A percentile compares a stretch with the other conserved stretches of the same genome.
phyloP scores from a whole-genome alignment of 2,888 invertebrate genomes.

The Baronia brevicornis region DNA sequence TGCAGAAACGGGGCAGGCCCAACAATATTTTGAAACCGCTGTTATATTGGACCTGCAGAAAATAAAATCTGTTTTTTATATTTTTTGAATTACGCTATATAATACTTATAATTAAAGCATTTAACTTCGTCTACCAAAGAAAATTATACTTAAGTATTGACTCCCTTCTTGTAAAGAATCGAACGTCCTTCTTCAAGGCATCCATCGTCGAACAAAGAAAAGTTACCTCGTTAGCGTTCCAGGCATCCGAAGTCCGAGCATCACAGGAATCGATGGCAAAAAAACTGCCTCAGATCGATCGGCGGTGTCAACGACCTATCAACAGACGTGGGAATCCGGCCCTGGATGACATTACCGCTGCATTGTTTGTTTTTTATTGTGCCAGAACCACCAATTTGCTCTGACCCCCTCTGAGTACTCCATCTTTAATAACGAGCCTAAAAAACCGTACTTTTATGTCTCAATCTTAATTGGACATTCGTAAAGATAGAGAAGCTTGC shows the following conservation, averaged over 20 bases:
- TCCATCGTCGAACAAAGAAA: constrained; percentile 25
- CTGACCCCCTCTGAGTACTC: constrained; percentile 7
- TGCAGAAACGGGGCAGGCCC: too few species aligned
- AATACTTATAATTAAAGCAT: too few species aligned
- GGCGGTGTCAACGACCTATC: constrained; percentile 60
- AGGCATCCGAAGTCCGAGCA: constrained; percentile 33
- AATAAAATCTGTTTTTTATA: too few species aligned
- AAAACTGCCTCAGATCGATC: constrained; percentile 47
- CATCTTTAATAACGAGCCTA: background rate
- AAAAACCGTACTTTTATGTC: too few species aligned
- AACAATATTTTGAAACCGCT: too few species aligned
- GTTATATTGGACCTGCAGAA: too few species aligned
- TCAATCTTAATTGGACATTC: too few species aligned
- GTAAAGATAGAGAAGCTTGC: too few species aligned
- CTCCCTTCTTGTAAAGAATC: constrained; percentile 15
- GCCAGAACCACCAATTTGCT: constrained; percentile 20
- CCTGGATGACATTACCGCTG: constrained; percentile 38
- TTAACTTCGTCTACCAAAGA: constrained; percentile 8
- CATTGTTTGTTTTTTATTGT: constrained; percentile 42
- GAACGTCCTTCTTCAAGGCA: constrained; percentile 27
- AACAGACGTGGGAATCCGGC: constrained; percentile 58
- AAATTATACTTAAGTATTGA: constrained; percentile 7
- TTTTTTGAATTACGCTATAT: too few species aligned
- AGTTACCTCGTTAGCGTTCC: constrained; percentile 44
- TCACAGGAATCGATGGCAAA: constrained; percentile 49